A percentile compares a stretch with the other conserved stretches of the same genome.
These are phyloP conservation scores for Bradypodion ventrale DNA, from an alignment of 2,797 vertebrate species.

Conservation along the genomic window DNA sequence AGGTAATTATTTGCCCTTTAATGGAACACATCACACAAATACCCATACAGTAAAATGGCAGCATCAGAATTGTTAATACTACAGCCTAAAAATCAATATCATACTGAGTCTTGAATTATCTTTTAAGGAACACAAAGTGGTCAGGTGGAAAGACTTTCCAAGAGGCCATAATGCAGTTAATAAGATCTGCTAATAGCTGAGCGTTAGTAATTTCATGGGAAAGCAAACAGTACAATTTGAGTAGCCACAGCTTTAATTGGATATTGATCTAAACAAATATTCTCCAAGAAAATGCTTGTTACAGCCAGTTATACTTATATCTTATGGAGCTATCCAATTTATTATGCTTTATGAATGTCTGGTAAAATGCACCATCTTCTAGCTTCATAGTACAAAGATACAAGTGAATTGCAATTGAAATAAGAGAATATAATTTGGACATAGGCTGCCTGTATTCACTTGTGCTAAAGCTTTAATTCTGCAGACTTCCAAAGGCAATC, in stretches of 20 bases:
- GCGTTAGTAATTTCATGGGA: slow-evolving; percentile 64
- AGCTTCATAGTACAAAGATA: slow-evolving; percentile 49
- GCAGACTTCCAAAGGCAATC: neutral
- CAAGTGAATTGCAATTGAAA: slow-evolving; percentile 37
- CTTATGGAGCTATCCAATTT: slow-evolving; percentile 61
- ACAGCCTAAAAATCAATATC: slow-evolving; percentile 63
- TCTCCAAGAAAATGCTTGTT: slow-evolving; percentile 59
- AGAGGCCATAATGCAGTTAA: slow-evolving; percentile 72
- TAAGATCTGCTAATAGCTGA: slow-evolving; percentile 72
- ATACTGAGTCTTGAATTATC: slow-evolving; percentile 71
- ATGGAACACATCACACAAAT: slow-evolving; percentile 22
- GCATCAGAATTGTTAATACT: slow-evolving; percentile 59
- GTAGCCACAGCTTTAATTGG: slow-evolving; percentile 67
- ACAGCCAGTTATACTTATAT: slow-evolving; percentile 63
- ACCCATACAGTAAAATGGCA: slow-evolving; percentile 29
- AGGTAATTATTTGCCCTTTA: slow-evolving; percentile 40
- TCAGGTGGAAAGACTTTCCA: slow-evolving; percentile 62
- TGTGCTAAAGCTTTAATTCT: neutral
- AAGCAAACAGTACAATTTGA: slow-evolving; percentile 57
- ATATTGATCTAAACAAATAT: slow-evolving; percentile 76
- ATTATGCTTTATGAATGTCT: slow-evolving; percentile 61
- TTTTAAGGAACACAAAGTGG: slow-evolving; percentile 58
- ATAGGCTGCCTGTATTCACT: slow-evolving; percentile 32
- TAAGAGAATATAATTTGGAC: slow-evolving; percentile 34
- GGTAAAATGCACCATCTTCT: slow-evolving; percentile 64